Base-by-base conservation (phyloP, 2,113 vertebrate genomes). In the Garra rufa region DNA sequence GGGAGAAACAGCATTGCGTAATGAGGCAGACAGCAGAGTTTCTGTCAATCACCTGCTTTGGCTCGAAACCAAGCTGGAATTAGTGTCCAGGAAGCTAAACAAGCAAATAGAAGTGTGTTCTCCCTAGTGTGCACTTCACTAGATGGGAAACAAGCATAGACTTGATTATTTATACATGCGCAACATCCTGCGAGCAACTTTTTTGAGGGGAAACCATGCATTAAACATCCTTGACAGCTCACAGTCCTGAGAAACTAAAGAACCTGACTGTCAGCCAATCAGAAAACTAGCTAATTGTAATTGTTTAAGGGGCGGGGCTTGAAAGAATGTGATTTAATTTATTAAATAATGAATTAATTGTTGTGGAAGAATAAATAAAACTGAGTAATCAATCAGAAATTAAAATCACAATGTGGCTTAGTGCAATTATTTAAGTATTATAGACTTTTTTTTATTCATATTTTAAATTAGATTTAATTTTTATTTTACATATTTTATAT, bases 41-140 rank as follows among this genome's bases (percentile, higher is more conserved):
- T 57, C 48, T 52, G 48, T 77, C 75, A n/a, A 44, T 67, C 61
- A 48, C 59, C 73, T 10, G 7, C 26, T 19, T 1, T 26, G 9
- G 41, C 57, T 81, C 24, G 4, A 57, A 48, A n/a, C 76, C n/a
- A 41, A 78, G 30, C 13, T 61, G 34, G 14, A 61, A 63, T 79
- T 61, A 63, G 38, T 1, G 38, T 79, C 55, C 55, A 26, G 14
- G 76, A 57, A 78, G 55, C 13, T 44, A 43, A 79, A 61, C 76
- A 63, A 78, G 55, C 52, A 78, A 61, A 61, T 61, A 4, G 9
- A 59, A 78, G 55, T 1, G 14, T 17, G 55, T 10, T 44, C 14
- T 44, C 38, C 24, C 38, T 77, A 43, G 55, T 19, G 38, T 79
- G 55, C 76, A 79, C n/a, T 79, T 79, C 24, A 28, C 14, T 28